Percentiles rank a stretch among this genome's conserved stretches.
These are phyloP conservation scores for Percina caprodes DNA, from an alignment of 2,113 vertebrate genomes.

Conservation along the genomic window DNA sequence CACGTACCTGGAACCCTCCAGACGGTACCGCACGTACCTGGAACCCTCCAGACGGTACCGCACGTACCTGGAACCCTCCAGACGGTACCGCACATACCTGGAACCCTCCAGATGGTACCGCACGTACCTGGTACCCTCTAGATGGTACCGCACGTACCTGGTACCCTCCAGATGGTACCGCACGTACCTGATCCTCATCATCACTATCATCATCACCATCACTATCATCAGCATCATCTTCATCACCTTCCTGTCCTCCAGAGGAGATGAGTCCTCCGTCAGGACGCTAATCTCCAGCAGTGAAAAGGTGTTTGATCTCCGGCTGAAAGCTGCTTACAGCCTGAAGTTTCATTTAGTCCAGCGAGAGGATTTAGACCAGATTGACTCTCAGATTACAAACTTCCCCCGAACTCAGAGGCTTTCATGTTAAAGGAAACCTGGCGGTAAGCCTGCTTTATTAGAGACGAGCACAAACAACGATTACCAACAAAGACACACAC, in stretches of 20 bases:
- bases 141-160: too few relatives aligned
- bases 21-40: too few relatives aligned
- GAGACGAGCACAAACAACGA: background rate
- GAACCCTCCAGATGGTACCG: too few relatives aligned
- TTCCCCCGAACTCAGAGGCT: background rate
- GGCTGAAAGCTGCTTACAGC: constrained; percentile 90
- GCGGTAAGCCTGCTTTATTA: background rate
- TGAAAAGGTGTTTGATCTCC: constrained; percentile 71
- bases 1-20: too few relatives aligned
- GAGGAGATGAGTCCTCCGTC: constrained; percentile 45
- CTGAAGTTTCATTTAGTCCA: constrained; percentile 89
- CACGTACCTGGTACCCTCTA: too few relatives aligned
- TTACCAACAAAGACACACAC: too few relatives aligned
- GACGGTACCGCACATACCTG: too few relatives aligned
- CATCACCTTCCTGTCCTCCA: constrained; percentile 44
- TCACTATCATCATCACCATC: too few relatives aligned
- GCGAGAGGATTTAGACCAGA: constrained; percentile 87
- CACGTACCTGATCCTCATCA: too few relatives aligned
- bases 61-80: too few relatives aligned
- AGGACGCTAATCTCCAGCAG: constrained; percentile 55
- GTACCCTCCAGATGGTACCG: too few relatives aligned
- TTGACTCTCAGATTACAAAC: constrained; percentile 83
- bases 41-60: too few relatives aligned
- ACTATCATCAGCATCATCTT: background rate
- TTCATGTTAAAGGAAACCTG: background rate